Evolutionary conservation across 2,797 vertebrate species (phyloP).

Genomic region (Pelodytes ibericus): DNA sequence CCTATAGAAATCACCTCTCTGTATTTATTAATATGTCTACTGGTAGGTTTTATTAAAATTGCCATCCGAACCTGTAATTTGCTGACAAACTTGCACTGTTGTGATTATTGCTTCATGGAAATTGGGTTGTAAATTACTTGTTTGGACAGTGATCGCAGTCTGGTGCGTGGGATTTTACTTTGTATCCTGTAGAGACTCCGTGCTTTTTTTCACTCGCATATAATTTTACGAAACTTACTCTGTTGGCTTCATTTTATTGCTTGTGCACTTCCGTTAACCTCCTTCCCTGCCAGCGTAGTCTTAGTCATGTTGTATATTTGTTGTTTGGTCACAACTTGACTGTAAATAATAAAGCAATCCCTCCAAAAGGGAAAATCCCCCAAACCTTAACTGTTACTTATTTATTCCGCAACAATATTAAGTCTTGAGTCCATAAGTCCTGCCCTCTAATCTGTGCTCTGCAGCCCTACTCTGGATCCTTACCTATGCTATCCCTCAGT

Average conservation of each 20-base stretch:
- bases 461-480: too few species aligned
- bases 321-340: too few species aligned
- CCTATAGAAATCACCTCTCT: not conserved
- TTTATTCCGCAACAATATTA: too few species aligned
- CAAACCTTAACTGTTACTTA: too few species aligned
- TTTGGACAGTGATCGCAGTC: slow-evolving; percentile 7
- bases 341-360: too few species aligned
- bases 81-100: slow-evolving; percentile 29
- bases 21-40: slow-evolving; percentile 26
- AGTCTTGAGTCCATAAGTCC: too few species aligned
- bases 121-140: slow-evolving; percentile 30
- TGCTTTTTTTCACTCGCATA: slow-evolving; percentile 23
- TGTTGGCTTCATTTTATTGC: slow-evolving; percentile 27
- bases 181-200: not conserved
- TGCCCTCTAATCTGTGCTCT: too few species aligned
- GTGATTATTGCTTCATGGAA: slow-evolving; percentile 39
- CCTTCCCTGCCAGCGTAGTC: not conserved
- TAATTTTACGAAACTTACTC: slow-evolving; percentile 41
- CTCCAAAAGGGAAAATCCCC: too few species aligned
- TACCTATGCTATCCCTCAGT: too few species aligned
- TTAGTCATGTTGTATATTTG: too few species aligned
- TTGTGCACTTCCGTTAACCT: not conserved
- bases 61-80: slow-evolving; percentile 45
- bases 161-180: not conserved
- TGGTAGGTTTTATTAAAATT: slow-evolving; percentile 42